Percentiles rank a stretch among this genome's conserved stretches.
Evolutionary conservation across 2,888 invertebrate genomes (phyloP).

Genomic region (Molanna angustata): DNA sequence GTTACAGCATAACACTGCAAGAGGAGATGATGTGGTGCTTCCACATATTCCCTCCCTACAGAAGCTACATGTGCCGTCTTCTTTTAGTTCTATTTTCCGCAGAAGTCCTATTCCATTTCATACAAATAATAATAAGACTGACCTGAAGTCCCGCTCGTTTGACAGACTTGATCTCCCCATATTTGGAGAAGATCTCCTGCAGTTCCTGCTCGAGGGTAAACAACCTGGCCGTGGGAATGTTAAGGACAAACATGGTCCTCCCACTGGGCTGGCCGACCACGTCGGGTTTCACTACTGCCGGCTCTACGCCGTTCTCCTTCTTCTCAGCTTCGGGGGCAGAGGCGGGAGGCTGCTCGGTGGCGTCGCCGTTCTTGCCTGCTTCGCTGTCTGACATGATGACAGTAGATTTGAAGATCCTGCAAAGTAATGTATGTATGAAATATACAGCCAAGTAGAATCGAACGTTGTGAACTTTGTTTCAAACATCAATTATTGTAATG

Average conservation of each 20-base stretch:
- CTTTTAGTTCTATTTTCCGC: no score
- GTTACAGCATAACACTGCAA: no score
- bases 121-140: not conserved
- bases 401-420: no score
- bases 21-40: no score
- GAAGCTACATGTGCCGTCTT: no score
- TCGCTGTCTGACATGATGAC: no score
- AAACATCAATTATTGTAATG: no score
- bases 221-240: conserved; percentile 15
- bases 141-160: conserved; percentile 16
- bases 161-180: conserved; percentile 18
- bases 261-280: conserved; percentile 16
- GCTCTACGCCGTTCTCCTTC: not conserved
- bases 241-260: conserved; percentile 19
- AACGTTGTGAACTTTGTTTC: no score
- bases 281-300: not conserved
- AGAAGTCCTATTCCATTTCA: conserved; percentile 19
- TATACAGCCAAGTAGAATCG: no score
- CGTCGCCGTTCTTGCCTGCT: conserved; percentile 2
- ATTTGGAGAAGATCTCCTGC: conserved; percentile 16
- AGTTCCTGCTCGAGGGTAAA: conserved; percentile 18
- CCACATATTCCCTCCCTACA: no score
- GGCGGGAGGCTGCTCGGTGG: not conserved
- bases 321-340: not conserved
- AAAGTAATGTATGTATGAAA: no score